Conservation (phyloP, 2,797 vertebrate genomes). For the Xerus rutilus region DNA sequence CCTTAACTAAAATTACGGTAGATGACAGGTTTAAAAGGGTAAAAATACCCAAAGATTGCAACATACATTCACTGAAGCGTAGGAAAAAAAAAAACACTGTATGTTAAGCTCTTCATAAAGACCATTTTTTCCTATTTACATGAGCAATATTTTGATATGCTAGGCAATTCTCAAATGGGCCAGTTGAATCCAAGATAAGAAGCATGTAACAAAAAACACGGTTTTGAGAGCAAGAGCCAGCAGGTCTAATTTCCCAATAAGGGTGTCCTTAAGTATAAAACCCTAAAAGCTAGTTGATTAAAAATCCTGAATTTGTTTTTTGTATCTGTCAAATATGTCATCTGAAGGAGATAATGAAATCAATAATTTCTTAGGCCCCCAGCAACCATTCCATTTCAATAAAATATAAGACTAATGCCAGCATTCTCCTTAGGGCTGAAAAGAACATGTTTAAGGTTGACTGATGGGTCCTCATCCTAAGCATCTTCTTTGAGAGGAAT, state of each 20-base stretch:
- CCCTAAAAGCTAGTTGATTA: not conserved
- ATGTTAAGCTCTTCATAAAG: not conserved
- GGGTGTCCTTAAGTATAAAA: not conserved
- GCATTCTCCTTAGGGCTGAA: not conserved
- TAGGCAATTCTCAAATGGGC: not conserved
- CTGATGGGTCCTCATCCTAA: not conserved
- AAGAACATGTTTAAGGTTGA: not conserved
- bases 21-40: not conserved
- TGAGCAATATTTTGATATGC: not conserved
- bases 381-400: not conserved
- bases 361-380: not conserved
- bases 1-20: not conserved
- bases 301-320: not conserved
- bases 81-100: not conserved
- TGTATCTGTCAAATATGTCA: not conserved
- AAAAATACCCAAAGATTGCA: not conserved
- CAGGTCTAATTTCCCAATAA: not conserved
- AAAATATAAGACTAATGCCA: not conserved
- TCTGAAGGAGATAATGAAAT: not conserved
- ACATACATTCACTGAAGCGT: not conserved
- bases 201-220: not conserved
- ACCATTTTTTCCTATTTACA: not conserved
- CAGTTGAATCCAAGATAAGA: not conserved
- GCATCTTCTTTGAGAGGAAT: not conserved
- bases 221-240: not conserved